These are phyloP conservation scores for Callitettix versicolor DNA, from an alignment of 1,140 invertebrate species.

Conservation along the genomic window DNA sequence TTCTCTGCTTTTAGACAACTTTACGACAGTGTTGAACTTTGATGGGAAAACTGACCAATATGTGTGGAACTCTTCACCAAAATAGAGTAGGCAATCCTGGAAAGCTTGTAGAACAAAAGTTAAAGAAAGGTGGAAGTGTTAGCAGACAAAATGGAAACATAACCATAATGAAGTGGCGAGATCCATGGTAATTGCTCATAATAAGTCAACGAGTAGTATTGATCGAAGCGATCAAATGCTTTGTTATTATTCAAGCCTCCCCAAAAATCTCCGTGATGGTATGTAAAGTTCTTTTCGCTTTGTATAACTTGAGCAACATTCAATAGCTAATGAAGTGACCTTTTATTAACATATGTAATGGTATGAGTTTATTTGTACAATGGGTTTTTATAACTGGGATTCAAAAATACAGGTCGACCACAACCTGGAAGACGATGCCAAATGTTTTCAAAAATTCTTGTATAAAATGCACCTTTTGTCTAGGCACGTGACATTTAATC, in stretches of 20 bases:
- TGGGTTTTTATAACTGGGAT: too few species aligned
- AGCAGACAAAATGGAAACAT: conserved; percentile 31
- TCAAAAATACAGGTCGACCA: too few species aligned
- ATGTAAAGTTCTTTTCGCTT: not conserved
- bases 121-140: conserved; percentile 31
- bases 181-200: conserved; percentile 15
- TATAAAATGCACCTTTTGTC: too few species aligned
- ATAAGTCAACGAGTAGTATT: not conserved
- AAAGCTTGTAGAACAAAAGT: conserved; percentile 29
- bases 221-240: not conserved
- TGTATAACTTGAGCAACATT: too few species aligned
- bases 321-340: too few species aligned
- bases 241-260: not conserved
- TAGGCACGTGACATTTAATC: too few species aligned
- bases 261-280: not conserved
- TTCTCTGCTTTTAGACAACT: conserved; percentile 23
- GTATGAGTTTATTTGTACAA: too few species aligned
- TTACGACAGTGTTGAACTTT: conserved; percentile 35
- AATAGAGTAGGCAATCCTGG: conserved; percentile 32
- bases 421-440: too few species aligned
- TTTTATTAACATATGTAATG: too few species aligned
- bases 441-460: too few species aligned
- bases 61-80: conserved; percentile 34
- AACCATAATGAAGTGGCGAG: conserved; percentile 34
- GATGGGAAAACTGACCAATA: conserved; percentile 34